These are phyloP conservation scores for Hirudo medicinalis DNA, from an alignment of 1,140 invertebrate genomes.

Conservation along the genomic window DNA sequence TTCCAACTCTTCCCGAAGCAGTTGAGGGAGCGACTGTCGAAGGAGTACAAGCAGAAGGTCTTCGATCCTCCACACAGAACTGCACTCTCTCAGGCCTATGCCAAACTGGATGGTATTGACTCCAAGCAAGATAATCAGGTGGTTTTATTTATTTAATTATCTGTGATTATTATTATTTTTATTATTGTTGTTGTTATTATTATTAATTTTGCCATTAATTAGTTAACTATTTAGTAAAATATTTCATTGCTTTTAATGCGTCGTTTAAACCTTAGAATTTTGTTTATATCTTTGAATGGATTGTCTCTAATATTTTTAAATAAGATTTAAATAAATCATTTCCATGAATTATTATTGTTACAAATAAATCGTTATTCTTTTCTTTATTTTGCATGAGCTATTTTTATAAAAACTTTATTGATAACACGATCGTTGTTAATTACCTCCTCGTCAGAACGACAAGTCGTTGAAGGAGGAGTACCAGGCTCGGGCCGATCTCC, in stretches of 20 bases:
- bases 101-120: slow-evolving; percentile 53
- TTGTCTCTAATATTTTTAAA: too few species aligned
- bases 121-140: slow-evolving; percentile 37
- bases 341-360: too few species aligned
- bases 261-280: too few species aligned
- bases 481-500: slow-evolving; percentile 67
- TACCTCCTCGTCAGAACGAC: too few species aligned
- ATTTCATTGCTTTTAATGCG: too few species aligned
- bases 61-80: slow-evolving; percentile 74
- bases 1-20: slow-evolving; percentile 68
- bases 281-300: too few species aligned
- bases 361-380: too few species aligned
- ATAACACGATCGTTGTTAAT: too few species aligned
- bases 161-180: neutral
- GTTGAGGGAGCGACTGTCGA: slow-evolving; percentile 65
- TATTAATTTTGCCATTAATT: neutral
- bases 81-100: slow-evolving; percentile 57
- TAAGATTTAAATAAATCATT: too few species aligned
- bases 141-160: neutral
- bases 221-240: too few species aligned
- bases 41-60: slow-evolving; percentile 63
- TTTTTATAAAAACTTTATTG: too few species aligned
- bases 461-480: slow-evolving; percentile 78
- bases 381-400: too few species aligned
- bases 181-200: neutral